Evolutionary conservation across 2,113 vertebrate species (phyloP).

Genomic region (Asarcornis scutulata): DNA sequence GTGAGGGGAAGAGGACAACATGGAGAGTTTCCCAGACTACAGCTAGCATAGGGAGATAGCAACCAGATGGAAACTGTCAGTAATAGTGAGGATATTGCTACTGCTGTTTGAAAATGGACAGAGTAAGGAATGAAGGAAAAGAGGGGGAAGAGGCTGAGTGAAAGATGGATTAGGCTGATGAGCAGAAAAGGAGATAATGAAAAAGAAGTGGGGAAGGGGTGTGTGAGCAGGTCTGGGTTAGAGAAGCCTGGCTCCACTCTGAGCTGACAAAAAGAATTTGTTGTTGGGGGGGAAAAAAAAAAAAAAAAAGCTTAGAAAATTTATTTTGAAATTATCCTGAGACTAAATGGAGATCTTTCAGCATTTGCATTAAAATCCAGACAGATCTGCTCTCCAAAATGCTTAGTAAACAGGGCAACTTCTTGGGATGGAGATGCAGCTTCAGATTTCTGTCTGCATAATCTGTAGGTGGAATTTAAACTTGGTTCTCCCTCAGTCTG

Average conservation of each 20-base stretch:
- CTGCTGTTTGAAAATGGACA: constrained; percentile 5
- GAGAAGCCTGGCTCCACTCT: background rate
- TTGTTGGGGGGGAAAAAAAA: background rate
- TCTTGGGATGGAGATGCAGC: background rate
- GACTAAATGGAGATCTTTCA: background rate
- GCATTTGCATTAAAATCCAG: background rate
- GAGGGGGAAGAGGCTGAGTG: constrained; percentile 20
- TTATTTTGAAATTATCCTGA: rapidly evolving
- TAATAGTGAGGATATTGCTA: background rate
- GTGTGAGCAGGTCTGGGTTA: background rate
- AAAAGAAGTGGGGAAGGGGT: background rate
- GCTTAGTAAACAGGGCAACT: background rate
- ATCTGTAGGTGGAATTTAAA: background rate
- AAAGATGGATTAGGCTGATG: background rate
- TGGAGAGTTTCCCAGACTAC: constrained; percentile 20
- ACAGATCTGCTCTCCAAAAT: background rate
- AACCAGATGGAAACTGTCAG: constrained; percentile 64
- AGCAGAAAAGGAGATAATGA: background rate
- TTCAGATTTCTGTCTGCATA: background rate
- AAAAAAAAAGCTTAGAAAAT: background rate
- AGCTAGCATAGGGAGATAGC: background rate
- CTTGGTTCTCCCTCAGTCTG: background rate
- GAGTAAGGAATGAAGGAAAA: background rate
- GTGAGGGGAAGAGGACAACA: constrained; percentile 15
- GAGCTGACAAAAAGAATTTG: background rate